phyloP scores from a whole-genome alignment of 1,140 invertebrate species.

The Chelonus insularis region DNA sequence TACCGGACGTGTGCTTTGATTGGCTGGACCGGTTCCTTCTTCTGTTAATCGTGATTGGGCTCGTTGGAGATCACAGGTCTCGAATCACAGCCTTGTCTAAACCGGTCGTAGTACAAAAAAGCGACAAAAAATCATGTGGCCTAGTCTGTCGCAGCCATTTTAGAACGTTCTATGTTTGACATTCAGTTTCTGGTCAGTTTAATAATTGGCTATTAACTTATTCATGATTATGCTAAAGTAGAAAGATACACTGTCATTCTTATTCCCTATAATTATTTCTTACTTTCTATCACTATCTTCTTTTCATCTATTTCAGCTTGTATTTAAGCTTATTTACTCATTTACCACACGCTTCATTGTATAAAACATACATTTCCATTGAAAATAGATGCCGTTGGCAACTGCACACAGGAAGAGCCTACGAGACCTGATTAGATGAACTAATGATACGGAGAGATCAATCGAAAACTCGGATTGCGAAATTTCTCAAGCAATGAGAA shows the following conservation, averaged over 20 bases:
- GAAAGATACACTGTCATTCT: background rate
- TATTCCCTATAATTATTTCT: background rate
- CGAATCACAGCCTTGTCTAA: conserved; percentile 39
- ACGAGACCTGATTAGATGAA: too few relatives aligned
- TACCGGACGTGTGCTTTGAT: background rate
- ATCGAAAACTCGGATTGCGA: background rate
- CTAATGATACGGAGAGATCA: background rate
- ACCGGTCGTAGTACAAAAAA: conserved; percentile 52
- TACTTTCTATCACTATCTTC: too few relatives aligned
- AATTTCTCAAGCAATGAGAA: background rate
- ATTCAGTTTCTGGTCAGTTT: too few relatives aligned
- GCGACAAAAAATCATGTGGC: conserved; percentile 35
- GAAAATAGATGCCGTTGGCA: too few relatives aligned
- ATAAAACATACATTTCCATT: background rate
- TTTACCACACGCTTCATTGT: background rate
- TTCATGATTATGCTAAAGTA: conserved; percentile 46
- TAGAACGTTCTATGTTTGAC: conserved; percentile 56
- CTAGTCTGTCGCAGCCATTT: conserved; percentile 53
- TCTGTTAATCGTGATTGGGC: conserved; percentile 25
- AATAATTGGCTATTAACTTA: too few relatives aligned
- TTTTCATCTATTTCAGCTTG: background rate
- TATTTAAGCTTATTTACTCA: background rate
- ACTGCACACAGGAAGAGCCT: too few relatives aligned
- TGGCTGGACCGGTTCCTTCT: conserved; percentile 21
- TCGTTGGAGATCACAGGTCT: conserved; percentile 11